A percentile compares a stretch with the other conserved stretches of the same genome.
These are phyloP conservation scores for Semnornis frantzii DNA, from an alignment of 2,113 vertebrate species.

Conservation along the genomic window DNA sequence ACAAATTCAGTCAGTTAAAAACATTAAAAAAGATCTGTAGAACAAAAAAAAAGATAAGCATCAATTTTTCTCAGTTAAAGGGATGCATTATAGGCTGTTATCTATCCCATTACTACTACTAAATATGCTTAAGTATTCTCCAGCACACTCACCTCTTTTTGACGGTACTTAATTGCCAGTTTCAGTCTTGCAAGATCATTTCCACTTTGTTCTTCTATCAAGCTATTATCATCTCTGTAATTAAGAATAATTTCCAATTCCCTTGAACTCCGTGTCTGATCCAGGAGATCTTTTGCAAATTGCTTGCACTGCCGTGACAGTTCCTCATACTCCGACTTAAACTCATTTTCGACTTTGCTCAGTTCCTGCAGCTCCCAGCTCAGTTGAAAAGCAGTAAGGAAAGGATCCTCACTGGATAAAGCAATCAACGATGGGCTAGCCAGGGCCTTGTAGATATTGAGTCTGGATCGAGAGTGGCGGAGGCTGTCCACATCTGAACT, in stretches of 20 bases:
- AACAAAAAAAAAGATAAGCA: background rate
- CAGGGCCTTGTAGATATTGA: constrained; percentile 96
- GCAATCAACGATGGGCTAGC: constrained; percentile 92
- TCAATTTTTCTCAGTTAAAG: constrained; percentile 28
- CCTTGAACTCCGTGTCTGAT: constrained; percentile 95
- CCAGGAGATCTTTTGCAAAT: constrained; percentile 95
- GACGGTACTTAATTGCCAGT: constrained; percentile 95
- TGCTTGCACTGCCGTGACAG: constrained; percentile 90
- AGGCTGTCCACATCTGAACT: constrained; percentile 93
- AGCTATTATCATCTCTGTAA: constrained; percentile 89
- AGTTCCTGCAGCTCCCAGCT: constrained; percentile 97
- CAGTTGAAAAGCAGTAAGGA: constrained; percentile 94
- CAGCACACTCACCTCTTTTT: constrained; percentile 91
- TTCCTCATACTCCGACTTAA: constrained; percentile 95
- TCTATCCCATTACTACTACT: constrained; percentile 4
- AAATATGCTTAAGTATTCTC: constrained; percentile 31
- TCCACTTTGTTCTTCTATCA: constrained; percentile 86
- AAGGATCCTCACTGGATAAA: constrained; percentile 95
- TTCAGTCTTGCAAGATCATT: constrained; percentile 95
- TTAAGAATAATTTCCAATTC: constrained; percentile 97
- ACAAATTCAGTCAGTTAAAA: background rate
- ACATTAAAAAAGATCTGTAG: background rate
- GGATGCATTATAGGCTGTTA: constrained; percentile 23
- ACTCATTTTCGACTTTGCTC: constrained; percentile 96
- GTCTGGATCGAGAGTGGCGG: constrained; percentile 91